These are phyloP conservation scores for Gari tellinella DNA, from an alignment of 2,888 invertebrate species.

Conservation along the genomic window DNA sequence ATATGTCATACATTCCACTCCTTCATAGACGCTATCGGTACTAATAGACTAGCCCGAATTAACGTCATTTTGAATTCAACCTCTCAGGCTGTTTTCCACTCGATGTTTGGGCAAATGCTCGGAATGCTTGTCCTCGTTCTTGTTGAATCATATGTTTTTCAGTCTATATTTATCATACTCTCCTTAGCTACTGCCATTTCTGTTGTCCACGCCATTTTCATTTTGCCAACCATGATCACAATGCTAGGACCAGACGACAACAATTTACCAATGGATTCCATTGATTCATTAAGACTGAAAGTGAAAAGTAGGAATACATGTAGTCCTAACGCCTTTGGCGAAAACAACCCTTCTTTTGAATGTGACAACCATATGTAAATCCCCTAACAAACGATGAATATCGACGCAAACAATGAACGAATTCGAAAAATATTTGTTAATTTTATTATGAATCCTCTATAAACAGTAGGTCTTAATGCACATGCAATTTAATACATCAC, in stretches of 20 bases:
- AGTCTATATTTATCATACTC: constrained; percentile 22
- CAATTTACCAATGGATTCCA: no score
- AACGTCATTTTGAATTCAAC: constrained; percentile 27
- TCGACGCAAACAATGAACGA: no score
- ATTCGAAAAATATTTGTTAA: no score
- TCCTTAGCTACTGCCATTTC: constrained; percentile 20
- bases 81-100: constrained; percentile 39
- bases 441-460: no score
- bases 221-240: constrained; percentile 23
- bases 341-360: no score
- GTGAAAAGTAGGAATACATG: no score
- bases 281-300: no score
- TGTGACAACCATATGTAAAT: no score
- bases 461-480: no score
- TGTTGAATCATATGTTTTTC: constrained; percentile 43
- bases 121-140: constrained; percentile 32
- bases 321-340: no score
- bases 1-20: constrained; percentile 24
- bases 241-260: constrained; percentile 26
- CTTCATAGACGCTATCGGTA: constrained; percentile 32
- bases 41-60: constrained; percentile 20
- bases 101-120: constrained; percentile 35
- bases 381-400: no score
- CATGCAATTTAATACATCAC: no score
- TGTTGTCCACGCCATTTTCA: constrained; percentile 23